phyloP scores from a whole-genome alignment of 2,888 invertebrate species.

The Lomographa bimaculata region DNA sequence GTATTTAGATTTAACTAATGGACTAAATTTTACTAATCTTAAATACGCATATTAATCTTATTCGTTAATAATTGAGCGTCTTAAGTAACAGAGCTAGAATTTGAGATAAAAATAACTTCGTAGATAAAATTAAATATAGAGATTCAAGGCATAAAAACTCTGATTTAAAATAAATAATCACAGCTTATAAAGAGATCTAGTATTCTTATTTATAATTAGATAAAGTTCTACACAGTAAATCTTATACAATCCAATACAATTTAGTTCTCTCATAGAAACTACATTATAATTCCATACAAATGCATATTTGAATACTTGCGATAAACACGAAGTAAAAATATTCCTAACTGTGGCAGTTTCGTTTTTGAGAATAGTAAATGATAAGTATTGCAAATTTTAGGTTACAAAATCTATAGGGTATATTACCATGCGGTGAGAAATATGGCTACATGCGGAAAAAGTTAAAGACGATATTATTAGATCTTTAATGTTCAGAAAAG shows the following conservation, averaged over 20 bases:
- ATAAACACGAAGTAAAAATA: conserved; percentile 60
- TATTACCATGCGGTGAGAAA: no score
- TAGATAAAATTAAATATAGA: conserved; percentile 31
- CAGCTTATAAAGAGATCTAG: conserved; percentile 25
- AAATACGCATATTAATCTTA: conserved; percentile 32
- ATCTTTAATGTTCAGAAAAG: no score
- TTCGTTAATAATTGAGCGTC: conserved; percentile 70
- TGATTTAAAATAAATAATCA: conserved; percentile 26
- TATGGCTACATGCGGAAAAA: no score
- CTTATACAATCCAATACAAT: conserved; percentile 29
- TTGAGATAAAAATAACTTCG: conserved; percentile 31
- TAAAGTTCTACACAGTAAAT: conserved; percentile 33
- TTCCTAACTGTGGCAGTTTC: conserved; percentile 73
- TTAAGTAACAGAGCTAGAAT: conserved; percentile 54
- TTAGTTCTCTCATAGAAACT: conserved; percentile 34
- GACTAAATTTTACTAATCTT: conserved; percentile 56
- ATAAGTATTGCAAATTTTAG: conserved; percentile 43
- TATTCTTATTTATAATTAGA: conserved; percentile 25
- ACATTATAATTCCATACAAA: conserved; percentile 33
- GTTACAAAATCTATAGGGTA: conserved; percentile 12
- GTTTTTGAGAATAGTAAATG: conserved; percentile 47
- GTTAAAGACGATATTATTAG: no score
- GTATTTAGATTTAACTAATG: conserved; percentile 54
- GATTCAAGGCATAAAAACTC: conserved; percentile 32
- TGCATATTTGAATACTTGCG: conserved; percentile 35